Evolutionary conservation across 2,113 vertebrate genomes (phyloP), one percentile per base, ranked within the genome.

Genomic region (Crotalus viridis): DNA sequence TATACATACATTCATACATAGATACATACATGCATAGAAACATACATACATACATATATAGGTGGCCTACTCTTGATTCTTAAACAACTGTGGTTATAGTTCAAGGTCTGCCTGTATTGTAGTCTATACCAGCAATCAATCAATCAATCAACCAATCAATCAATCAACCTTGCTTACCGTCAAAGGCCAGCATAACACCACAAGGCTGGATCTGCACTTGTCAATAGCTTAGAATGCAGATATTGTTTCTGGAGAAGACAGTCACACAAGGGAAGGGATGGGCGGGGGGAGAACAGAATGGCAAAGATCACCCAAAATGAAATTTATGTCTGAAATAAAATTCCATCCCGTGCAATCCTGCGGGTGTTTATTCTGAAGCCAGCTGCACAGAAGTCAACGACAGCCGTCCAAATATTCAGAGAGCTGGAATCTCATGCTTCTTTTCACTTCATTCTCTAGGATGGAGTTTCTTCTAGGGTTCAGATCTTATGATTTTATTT

Each of bases 401-500:
- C 22, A 9, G 4, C 57, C 3, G 21, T 39, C 24, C n/a, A 57
- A 43, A 33, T 6, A 17, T 39, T 88, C 8, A n/a, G 3, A 61
- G 0, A 17, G 17, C 17, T 33, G 4, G 8, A 51, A 10, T 5
- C 22, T 48, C 5, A 8, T 12, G 26, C 39, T 69, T 21, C 43
- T 19, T 90, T 90, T 69, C 46, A 69, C 94, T 87, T 28, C 26
- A 52, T 91, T 95, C 93, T 94, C 86, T 93, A 61, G 94, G 61
- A 86, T 94, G 57, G 85, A 19, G 19, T 33, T 51, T 94, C 92
- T 95, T 93, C 94, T 90, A 93, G 96, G 93, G 89, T 92, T 51
- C 87, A 90, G 48, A 92, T 61, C 54, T 88, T 85, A 64, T 48
- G 28, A 1, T 64, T 1, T 59, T 59, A 28, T 28, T 28, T 39